Conservation (phyloP, 1,140 invertebrate species). For the Asobara japonica region DNA sequence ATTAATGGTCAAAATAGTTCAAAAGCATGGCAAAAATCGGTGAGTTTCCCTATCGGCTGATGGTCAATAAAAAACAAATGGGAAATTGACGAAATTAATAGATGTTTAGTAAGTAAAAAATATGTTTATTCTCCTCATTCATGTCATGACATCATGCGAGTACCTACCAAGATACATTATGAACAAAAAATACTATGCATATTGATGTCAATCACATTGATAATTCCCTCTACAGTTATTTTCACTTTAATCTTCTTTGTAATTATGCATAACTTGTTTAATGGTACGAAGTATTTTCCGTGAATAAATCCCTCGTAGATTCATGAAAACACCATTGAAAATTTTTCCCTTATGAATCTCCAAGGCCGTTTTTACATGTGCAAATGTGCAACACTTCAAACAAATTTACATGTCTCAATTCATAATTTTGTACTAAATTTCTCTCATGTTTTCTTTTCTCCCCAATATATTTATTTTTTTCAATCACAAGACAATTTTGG, state of each 20-base stretch:
- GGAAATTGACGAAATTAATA: background rate
- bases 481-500: background rate
- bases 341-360: background rate
- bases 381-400: background rate
- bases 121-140: conserved; percentile 1
- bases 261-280: conserved; percentile 2
- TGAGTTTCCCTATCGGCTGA: no score
- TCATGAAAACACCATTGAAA: background rate
- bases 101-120: background rate
- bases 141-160: background rate
- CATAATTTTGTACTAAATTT: conserved; percentile 4
- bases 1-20: no score
- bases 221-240: background rate
- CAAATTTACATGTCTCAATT: background rate
- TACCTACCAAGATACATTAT: background rate
- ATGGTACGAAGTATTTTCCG: background rate
- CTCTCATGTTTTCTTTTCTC: background rate
- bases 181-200: conserved; percentile 9
- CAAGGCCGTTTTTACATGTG: conserved; percentile 1
- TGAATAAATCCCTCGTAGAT: background rate
- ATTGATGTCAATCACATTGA: conserved; percentile 7
- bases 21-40: no score
- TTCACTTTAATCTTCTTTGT: background rate
- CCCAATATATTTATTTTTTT: background rate
- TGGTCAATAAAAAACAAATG: no score